Evolutionary conservation across 2,888 invertebrate genomes (phyloP), one percentile per base, ranked within the genome.

Genomic region (Microplitis manilae): DNA sequence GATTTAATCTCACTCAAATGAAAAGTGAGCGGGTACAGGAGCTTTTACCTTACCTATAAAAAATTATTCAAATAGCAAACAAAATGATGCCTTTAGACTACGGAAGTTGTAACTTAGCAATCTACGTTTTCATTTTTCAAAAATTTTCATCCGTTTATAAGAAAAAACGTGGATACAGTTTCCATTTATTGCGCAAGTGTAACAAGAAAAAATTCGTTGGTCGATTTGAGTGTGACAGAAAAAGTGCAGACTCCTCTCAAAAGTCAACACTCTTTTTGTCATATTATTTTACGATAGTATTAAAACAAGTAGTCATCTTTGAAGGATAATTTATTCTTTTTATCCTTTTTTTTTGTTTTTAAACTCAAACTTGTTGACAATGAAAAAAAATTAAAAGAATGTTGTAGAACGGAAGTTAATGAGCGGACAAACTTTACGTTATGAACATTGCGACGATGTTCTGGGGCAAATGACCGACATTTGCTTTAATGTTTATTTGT

Each of bases 391-490:
- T 5, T 5, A 6, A 68, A 50, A 68, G 20, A 17, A 7, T 68
- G 41, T 41, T 5, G 15, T n/a, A 68, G 50, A 13, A 7, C 50
- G 50, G 50, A 50, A 50, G 50, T 50, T 50, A 50, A 50, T 50
- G 50, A 50, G 50, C 50, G 69, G 17, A 41, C 20, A 17, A 50
- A 41, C 50, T 50, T n/a, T 50, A 38, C 59, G 20, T 39, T 76
- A 59, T 61, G 70, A 64, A 64, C 50, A 75, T 76, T 70, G 62
- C 65, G 59, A 62, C 65, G 39, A 59, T 64, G 17, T 59, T 41
- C 39, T 71, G 62, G 67, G 39, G 76, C 59, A 76, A 76, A 76
- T 76, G 76, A 71, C 71, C 71, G 76, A 71, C 71, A 76, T 72
- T 76, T 67, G 59, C 40, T 38, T 64, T 41, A 6, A 65, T 71